Base-by-base conservation (phyloP, 1,140 invertebrate species). In the Antheraea mylitta region DNA sequence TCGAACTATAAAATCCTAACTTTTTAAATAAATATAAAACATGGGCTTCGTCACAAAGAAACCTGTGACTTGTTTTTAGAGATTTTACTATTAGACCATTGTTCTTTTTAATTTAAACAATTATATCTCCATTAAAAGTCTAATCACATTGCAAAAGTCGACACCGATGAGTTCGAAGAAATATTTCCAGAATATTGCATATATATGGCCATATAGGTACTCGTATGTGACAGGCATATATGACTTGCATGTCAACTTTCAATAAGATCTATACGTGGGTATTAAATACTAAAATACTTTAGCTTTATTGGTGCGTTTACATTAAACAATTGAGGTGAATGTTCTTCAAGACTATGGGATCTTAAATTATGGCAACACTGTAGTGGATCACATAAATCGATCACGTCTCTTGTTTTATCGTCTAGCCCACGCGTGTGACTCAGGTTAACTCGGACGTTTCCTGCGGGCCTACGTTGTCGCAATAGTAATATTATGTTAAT, bases 341-440 rank as follows among this genome's bases (percentile, higher is more conserved):
- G 79, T 61, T 80, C 74, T 70, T 59, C 19, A 45, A 13, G 11
- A 30, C 13, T 36, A 61, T 36, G 60, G 60, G 19, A 61, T 22
- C n/a, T 61, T 30, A 36, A 61, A 61, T 22, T 61, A 61, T 61
- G 30, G 74, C 69, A 58, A 53, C 59, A 75, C 64, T 64, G 67
- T 59, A 53, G 67, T 80, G 68, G 70, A 79, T 85, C 77, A 68
- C 75, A 80, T 75, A 83, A 84, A 84, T 86, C 75, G 71, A 73
- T 84, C 85, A 89, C 83, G 84, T 86, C 72, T 69, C 58, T 78
- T 70, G 64, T 70, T 82, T 83, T 86, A 83, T 80, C 81, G 79
- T 77, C 69, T 68, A 62, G 71, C 83, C 85, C 81, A 89, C 83
- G 82, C 75, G 66, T 68, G 78, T 85, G 83, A 86, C 70, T 85